phyloP scores from a whole-genome alignment of 2,113 vertebrate genomes.

The Sclerurus mexicanus region DNA sequence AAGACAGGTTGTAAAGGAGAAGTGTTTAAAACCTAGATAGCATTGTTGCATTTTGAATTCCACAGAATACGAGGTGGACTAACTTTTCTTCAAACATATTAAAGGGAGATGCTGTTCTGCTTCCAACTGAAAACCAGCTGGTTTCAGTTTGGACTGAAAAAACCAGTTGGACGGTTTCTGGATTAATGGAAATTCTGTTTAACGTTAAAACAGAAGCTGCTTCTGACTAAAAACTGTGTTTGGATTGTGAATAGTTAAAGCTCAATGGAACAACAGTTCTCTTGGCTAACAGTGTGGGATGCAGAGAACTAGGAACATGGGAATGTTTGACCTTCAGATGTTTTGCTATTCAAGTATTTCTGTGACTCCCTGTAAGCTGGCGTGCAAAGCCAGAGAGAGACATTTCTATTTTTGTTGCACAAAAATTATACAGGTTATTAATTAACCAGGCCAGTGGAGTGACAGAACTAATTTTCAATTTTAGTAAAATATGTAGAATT shows the following conservation, averaged over 20 bases:
- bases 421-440: background rate
- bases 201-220: background rate
- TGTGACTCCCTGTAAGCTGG: background rate
- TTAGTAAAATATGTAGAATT: slow-evolving; percentile 59
- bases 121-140: background rate
- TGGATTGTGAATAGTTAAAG: background rate
- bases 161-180: background rate
- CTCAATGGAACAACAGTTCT: background rate
- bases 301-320: background rate
- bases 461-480: slow-evolving; percentile 6
- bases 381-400: background rate
- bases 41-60: background rate
- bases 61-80: background rate
- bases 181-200: background rate
- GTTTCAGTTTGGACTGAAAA: too few species aligned
- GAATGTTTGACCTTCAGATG: background rate
- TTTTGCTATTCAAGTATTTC: background rate
- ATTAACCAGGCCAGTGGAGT: background rate
- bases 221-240: background rate
- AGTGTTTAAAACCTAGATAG: background rate
- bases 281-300: background rate
- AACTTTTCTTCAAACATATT: background rate
- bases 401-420: background rate
- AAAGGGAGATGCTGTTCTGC: background rate
- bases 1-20: background rate